phyloP scores from a whole-genome alignment of 2,888 invertebrate genomes.

The Erebia ligea region DNA sequence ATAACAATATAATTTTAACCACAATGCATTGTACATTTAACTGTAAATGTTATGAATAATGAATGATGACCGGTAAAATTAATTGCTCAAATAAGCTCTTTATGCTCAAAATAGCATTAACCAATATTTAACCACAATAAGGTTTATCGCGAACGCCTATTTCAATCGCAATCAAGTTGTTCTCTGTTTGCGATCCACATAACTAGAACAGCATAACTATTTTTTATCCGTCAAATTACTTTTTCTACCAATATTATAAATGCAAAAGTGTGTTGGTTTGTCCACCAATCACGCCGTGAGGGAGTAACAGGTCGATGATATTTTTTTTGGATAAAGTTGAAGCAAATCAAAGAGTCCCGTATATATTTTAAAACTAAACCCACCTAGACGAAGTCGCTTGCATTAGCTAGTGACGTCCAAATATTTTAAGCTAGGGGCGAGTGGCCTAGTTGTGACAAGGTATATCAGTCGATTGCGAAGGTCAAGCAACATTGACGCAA shows the following conservation, averaged over 20 bases:
- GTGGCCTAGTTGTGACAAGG: too few relatives aligned
- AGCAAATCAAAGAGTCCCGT: too few relatives aligned
- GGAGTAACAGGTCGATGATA: neutral
- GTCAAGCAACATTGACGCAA: too few relatives aligned
- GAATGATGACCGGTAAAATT: constrained; percentile 18
- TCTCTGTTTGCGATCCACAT: too few relatives aligned
- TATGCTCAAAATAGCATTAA: neutral
- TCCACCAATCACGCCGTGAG: neutral
- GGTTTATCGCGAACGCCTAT: neutral
- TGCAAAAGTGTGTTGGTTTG: neutral
- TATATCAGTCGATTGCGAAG: too few relatives aligned
- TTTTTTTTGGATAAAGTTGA: neutral
- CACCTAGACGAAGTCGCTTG: neutral
- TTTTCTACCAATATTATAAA: neutral
- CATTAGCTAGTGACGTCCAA: neutral
- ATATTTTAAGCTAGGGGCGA: too few relatives aligned
- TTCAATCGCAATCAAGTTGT: neutral
- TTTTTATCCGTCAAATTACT: too few relatives aligned
- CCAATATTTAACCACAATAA: neutral
- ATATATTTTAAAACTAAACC: too few relatives aligned
- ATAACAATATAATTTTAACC: constrained; percentile 3
- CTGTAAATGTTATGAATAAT: constrained; percentile 27
- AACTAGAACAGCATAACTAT: too few relatives aligned
- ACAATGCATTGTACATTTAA: constrained; percentile 12
- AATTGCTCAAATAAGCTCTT: constrained; percentile 20